phyloP scores from a whole-genome alignment of 2,888 invertebrate genomes.

The Synergus umbraculus region DNA sequence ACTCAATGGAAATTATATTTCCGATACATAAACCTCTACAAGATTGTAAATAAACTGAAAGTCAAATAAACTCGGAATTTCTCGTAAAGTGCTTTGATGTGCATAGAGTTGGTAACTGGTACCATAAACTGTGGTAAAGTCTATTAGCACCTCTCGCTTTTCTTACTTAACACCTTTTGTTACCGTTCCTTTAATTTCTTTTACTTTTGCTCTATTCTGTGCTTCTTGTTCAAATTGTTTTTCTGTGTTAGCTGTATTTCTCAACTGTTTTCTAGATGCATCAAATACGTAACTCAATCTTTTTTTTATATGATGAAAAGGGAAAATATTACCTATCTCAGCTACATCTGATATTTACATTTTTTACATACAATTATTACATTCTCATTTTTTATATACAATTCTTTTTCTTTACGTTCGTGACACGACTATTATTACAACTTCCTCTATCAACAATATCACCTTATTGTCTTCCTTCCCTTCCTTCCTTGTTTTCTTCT shows the following conservation, averaged over 20 bases:
- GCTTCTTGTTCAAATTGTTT: slow-evolving; percentile 34
- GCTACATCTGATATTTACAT: background rate
- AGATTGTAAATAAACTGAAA: slow-evolving; percentile 1
- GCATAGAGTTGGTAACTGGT: background rate
- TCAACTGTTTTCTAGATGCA: too few species aligned
- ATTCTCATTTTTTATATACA: background rate
- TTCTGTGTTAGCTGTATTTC: slow-evolving; percentile 1
- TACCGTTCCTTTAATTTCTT: slow-evolving; percentile 23
- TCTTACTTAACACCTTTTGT: slow-evolving; percentile 31
- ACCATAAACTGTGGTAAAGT: slow-evolving; percentile 29
- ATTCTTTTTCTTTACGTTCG: background rate
- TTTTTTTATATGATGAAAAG: background rate
- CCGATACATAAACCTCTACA: background rate
- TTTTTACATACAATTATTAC: background rate
- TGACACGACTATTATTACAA: slow-evolving; percentile 22
- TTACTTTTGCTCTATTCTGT: slow-evolving; percentile 3
- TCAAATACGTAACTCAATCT: too few species aligned
- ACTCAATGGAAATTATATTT: background rate
- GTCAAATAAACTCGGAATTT: slow-evolving; percentile 3
- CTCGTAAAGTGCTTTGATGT: background rate
- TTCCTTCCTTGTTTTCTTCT: slow-evolving; percentile 1
- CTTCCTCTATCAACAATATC: background rate
- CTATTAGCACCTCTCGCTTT: slow-evolving; percentile 40
- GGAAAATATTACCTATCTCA: background rate
- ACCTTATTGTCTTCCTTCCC: background rate